Evolutionary conservation across 2,797 vertebrate genomes (phyloP).

Genomic region (Argya squamiceps): DNA sequence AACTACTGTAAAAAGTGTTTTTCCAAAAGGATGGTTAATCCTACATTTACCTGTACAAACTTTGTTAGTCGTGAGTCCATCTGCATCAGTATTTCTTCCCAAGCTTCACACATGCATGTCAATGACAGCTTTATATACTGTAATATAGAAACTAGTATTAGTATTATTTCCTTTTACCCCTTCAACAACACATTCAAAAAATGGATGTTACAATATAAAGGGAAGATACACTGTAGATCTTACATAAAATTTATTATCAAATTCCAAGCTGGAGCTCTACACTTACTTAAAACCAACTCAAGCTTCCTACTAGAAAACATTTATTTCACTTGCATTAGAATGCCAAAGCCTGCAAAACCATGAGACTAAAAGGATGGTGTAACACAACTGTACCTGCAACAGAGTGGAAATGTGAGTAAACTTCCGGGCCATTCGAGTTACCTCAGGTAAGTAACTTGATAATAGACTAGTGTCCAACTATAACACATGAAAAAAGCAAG

Average conservation of each 20-base stretch:
- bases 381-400: slow-evolving; percentile 80
- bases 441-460: slow-evolving; percentile 91
- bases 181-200: background rate
- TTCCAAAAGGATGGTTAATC: background rate
- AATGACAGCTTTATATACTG: slow-evolving; percentile 93
- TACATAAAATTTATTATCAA: background rate
- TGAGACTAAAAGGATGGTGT: background rate
- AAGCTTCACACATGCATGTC: slow-evolving; percentile 97
- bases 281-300: background rate
- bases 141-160: background rate
- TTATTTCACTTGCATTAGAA: background rate
- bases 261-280: background rate
- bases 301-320: background rate
- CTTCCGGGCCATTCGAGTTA: slow-evolving; percentile 96
- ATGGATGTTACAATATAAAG: background rate
- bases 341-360: background rate
- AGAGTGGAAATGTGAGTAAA: slow-evolving; percentile 98
- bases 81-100: slow-evolving; percentile 98
- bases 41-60: slow-evolving; percentile 89
- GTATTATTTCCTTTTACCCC: background rate
- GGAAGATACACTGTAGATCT: background rate
- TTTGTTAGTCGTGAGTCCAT: slow-evolving; percentile 97
- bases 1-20: background rate
- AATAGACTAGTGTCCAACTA: slow-evolving; percentile 92
- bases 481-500: slow-evolving; percentile 9